Evolutionary conservation across 2,888 invertebrate species (phyloP), one percentile per base, ranked within the genome.

Genomic region (Agonopterix arenella): DNA sequence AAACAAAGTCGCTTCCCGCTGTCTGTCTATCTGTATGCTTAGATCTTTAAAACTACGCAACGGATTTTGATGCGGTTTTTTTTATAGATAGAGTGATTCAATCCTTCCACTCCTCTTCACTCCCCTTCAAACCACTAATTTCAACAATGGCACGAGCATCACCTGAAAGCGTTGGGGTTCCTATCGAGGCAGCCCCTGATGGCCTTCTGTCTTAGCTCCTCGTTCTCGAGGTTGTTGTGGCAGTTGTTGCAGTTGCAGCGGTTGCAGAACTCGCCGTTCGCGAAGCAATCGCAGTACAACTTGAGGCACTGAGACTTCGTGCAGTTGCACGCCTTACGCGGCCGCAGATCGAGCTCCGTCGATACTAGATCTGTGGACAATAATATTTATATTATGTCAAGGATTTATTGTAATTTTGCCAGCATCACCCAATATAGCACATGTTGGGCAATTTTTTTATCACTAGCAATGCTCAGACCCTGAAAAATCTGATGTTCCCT

Each of bases 231-330:
- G 86, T 99, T 99, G 74, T 99, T 99, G 66, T 93, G 96, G 79
- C 99, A 99, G 84, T 98, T 98, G 79, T 94, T 95, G 82, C 99
- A 99, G 77, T 99, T 99, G 88, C 99, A 99, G 80, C 93, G 94
- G 80, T 96, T 95, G 88, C 99, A 99, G 84, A 99, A 99, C 86
- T 99, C 99, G 3, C 98, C 99, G 86, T 98, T 99, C 4, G 99
- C 99, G 90, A 99, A 99, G 79, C 99, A 99, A 78, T 99, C 99
- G 89, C 99, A 99, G 80, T 99, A 98, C 84, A 99, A 83, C 85
- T 99, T 99, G 55, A 99, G 91, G 73, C 99, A 99, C 77, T 98
- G 98, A 2, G 98, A 99, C 84, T 98, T 98, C 36, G 98, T 99
- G 84, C 99, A 99, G 81, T 99, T 99, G 84, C 99, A 99, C 8